A percentile compares a stretch with the other conserved stretches of the same genome.
These are phyloP conservation scores for Charadrius vociferus DNA, from an alignment of 2,113 vertebrate genomes.

Conservation along the genomic window DNA sequence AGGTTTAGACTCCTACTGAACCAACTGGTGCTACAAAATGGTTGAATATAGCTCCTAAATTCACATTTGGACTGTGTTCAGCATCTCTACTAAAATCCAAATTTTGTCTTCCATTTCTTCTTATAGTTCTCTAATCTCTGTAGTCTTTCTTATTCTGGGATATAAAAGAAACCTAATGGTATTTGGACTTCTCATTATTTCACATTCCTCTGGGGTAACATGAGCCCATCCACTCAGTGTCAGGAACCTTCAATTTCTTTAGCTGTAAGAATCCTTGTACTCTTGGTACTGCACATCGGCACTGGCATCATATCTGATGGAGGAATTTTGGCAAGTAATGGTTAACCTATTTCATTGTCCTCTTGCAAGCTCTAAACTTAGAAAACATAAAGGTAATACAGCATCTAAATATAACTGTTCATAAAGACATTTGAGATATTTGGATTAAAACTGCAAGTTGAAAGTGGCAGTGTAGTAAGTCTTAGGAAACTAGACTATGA, in stretches of 20 bases:
- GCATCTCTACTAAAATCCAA: background rate
- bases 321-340: background rate
- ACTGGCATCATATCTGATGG: background rate
- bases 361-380: background rate
- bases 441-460: background rate
- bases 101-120: background rate
- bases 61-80: background rate
- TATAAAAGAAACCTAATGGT: background rate
- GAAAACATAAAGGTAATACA: background rate
- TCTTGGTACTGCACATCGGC: rapidly evolving
- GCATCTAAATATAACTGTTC: background rate
- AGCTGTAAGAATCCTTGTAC: background rate
- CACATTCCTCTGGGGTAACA: background rate
- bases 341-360: background rate
- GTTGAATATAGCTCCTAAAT: background rate
- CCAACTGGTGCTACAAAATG: background rate
- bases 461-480: background rate
- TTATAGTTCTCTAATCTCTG: background rate
- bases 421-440: background rate
- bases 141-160: background rate
- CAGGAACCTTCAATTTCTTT: background rate
- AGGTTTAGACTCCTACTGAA: background rate
- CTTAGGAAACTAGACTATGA: background rate
- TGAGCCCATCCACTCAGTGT: background rate
- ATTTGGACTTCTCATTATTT: background rate